A percentile compares a stretch with the other conserved stretches of the same genome.
These are phyloP conservation scores for Sycophila sp. DNA, from an alignment of 1,140 invertebrate species.

Conservation along the genomic window DNA sequence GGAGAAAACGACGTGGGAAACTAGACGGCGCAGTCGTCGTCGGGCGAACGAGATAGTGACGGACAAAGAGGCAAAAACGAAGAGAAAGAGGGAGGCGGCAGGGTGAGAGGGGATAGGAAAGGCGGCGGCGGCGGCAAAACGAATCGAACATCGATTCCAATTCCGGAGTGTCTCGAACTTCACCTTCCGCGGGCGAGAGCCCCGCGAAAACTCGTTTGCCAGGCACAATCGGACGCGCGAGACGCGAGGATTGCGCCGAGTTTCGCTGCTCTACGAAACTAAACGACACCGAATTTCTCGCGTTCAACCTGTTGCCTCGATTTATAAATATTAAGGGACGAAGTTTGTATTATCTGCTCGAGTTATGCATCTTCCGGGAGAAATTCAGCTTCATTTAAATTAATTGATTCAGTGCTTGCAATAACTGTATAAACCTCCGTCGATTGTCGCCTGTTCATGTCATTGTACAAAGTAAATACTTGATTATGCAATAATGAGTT, in stretches of 20 bases:
- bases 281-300: conserved; percentile 14
- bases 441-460: too few species aligned
- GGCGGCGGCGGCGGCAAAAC: conserved; percentile 6
- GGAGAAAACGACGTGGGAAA: conserved; percentile 9
- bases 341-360: not conserved
- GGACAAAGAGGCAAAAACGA: conserved; percentile 11
- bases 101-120: too few species aligned
- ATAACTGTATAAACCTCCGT: too few species aligned
- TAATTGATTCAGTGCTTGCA: too few species aligned
- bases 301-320: conserved; percentile 21
- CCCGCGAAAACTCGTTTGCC: conserved; percentile 24
- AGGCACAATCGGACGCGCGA: conserved; percentile 13
- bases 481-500: too few species aligned
- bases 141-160: conserved; percentile 37
- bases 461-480: too few species aligned
- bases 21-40: too few species aligned
- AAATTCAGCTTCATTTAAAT: too few species aligned
- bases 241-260: not conserved
- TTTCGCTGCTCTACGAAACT: not conserved
- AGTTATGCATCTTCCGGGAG: too few species aligned
- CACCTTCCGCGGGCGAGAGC: not conserved
- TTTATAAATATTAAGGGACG: conserved; percentile 14
- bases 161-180: conserved; percentile 16
- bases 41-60: conserved; percentile 29
- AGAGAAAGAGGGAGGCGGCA: conserved; percentile 2